Base-by-base conservation (phyloP, 1,140 invertebrate species). In the Diabrotica undecimpunctata region DNA sequence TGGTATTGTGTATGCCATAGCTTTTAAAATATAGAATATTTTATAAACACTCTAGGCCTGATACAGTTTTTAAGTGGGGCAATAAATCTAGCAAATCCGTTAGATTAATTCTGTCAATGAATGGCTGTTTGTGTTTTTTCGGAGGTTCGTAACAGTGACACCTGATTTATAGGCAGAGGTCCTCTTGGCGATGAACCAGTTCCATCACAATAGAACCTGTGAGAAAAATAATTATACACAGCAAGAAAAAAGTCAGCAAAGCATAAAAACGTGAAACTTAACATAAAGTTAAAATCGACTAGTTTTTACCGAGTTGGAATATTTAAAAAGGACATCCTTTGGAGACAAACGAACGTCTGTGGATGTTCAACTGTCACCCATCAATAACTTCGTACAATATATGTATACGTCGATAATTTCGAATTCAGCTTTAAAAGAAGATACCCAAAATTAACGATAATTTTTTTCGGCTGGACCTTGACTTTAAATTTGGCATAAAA, bases 341-440 rank as follows among this genome's bases (percentile, higher is more conserved):
- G 1, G 25, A 25, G 25, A 13, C 53, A 56, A 25, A 37, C 38
- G 14, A 56, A 51, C 58, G 57, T 58, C 57, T 61, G 67, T 72
- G 67, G 67, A 67, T 65, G 67, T 13, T 51, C 67, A 68, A 64
- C 71, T 74, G 73, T 72, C 71, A 69, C 60, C 59, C 73, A 73
- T 74, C 73, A 74, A 74, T 74, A 72, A 73, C 66, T n/a, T 51
- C 54, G 13, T 38, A 67, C 54, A 62, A 69, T 60, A 69, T 68
- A 65, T 65, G 65, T 68, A 65, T 65, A 65, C 64, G 51, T 50
- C 63, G 25, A 68, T 65, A 62, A 68, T 60, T 68, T 61, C 50
- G 46, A 61, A 66, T 66, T 68, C 54, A 59, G 52, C 14, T 51
- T 41, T 46, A 46, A 46, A 11, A 7, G 25, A 37, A 41, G 41